phyloP scores from a whole-genome alignment of 2,113 vertebrate genomes.

The Ammodramus savannarum region DNA sequence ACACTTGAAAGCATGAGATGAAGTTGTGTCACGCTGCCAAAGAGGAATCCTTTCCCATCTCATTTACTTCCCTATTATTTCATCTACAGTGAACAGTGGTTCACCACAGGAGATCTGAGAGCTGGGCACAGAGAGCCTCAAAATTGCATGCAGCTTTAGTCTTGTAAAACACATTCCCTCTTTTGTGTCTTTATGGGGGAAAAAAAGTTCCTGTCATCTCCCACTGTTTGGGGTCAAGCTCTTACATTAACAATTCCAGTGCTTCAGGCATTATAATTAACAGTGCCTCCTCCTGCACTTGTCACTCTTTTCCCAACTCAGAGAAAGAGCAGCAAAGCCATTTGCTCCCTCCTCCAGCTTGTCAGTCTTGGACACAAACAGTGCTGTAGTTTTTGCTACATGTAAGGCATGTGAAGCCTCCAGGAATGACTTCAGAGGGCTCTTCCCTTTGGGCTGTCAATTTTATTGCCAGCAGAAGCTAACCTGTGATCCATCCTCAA shows the following conservation, averaged over 20 bases:
- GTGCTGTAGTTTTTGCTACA: neutral
- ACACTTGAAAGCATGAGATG: neutral
- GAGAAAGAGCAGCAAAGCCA: neutral
- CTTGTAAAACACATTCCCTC: slow-evolving; percentile 23
- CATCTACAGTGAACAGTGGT: neutral
- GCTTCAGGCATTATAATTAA: slow-evolving; percentile 33
- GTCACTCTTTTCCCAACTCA: neutral
- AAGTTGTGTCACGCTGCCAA: neutral
- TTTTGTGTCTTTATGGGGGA: neutral
- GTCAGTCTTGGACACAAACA: neutral
- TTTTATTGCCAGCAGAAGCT: neutral
- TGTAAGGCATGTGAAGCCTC: neutral
- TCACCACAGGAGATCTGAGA: neutral
- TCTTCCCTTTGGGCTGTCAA: neutral
- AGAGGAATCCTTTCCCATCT: slow-evolving; percentile 2
- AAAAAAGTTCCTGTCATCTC: neutral
- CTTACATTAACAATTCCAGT: slow-evolving; percentile 2
- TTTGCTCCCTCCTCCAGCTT: neutral
- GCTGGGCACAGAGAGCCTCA: neutral
- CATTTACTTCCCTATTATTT: neutral
- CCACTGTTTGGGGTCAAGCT: slow-evolving; percentile 17
- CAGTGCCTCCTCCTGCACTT: neutral
- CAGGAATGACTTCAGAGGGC: neutral
- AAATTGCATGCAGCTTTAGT: neutral
- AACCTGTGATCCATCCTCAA: neutral